A percentile compares a stretch with the other conserved stretches of the same genome.
Evolutionary conservation across 1,140 invertebrate species (phyloP).

Genomic region (Orchestia grillus): DNA sequence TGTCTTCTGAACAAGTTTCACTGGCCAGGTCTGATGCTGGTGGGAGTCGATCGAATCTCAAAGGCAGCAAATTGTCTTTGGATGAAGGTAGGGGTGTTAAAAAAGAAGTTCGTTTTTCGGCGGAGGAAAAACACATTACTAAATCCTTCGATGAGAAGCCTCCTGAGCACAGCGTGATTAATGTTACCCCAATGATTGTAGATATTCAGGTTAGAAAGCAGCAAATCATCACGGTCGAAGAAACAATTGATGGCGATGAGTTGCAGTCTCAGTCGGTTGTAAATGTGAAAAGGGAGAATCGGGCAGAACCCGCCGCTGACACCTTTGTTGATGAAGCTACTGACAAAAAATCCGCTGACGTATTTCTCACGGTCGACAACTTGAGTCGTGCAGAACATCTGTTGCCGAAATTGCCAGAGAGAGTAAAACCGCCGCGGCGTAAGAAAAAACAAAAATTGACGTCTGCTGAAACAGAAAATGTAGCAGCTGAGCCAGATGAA

Average conservation of each 20-base stretch:
- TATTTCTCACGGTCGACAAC: slow-evolving; percentile 48
- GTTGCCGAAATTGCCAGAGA: slow-evolving; percentile 63
- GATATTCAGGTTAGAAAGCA: slow-evolving; percentile 18
- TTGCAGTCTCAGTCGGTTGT: neutral
- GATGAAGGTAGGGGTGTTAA: slow-evolving; percentile 61
- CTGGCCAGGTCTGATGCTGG: neutral
- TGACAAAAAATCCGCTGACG: slow-evolving; percentile 20
- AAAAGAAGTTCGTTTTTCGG: slow-evolving; percentile 66
- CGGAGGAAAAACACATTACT: slow-evolving; percentile 14
- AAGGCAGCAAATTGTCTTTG: slow-evolving; percentile 63
- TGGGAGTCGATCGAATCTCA: slow-evolving; percentile 63
- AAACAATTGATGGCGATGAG: slow-evolving; percentile 25
- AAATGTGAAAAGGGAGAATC: neutral
- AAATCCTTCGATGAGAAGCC: slow-evolving; percentile 48
- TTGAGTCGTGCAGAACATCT: slow-evolving; percentile 60
- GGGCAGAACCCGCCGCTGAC: neutral
- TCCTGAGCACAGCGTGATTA: slow-evolving; percentile 15
- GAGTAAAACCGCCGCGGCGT: slow-evolving; percentile 65
- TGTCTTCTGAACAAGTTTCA: slow-evolving; percentile 26
- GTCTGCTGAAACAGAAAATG: slow-evolving; percentile 59
- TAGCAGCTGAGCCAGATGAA: slow-evolving; percentile 32
- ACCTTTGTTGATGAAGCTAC: neutral
- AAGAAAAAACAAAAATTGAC: slow-evolving; percentile 65
- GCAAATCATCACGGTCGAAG: slow-evolving; percentile 30
- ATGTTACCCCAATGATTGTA: neutral